Percentiles rank a stretch among this genome's conserved stretches.
Evolutionary conservation across 2,113 vertebrate species (phyloP).

Genomic region (Orcinus orca): DNA sequence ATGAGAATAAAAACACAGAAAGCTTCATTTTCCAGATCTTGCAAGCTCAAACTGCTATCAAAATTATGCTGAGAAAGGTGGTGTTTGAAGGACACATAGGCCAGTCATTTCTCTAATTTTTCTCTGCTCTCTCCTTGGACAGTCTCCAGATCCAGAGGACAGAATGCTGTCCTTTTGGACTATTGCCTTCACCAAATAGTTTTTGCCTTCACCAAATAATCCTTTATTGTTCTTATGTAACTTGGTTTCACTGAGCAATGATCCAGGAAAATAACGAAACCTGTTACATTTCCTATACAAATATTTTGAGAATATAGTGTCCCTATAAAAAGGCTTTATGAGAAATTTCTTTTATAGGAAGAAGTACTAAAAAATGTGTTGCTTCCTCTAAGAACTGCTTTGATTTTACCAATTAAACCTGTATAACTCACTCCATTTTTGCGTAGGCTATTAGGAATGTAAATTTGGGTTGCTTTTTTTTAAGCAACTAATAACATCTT

Average conservation of each 20-base stretch:
- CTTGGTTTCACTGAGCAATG: not conserved
- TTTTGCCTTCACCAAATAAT: not conserved
- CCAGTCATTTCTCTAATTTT: not conserved
- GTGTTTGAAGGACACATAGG: not conserved
- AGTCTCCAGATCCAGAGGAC: not conserved
- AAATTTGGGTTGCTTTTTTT: not conserved
- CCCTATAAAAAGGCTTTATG: not conserved
- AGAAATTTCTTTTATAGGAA: not conserved
- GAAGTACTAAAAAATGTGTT: not conserved
- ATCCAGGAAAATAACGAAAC: not conserved
- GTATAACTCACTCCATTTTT: not conserved
- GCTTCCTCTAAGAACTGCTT: not conserved
- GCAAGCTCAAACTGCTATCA: not conserved
- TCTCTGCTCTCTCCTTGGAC: not conserved
- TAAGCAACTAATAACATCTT: not conserved
- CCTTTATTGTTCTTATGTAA: not conserved
- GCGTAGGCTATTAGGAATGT: not conserved
- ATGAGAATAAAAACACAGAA: not conserved
- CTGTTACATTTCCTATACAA: not conserved
- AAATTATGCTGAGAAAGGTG: not conserved
- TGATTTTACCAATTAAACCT: not conserved
- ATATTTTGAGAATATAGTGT: not conserved
- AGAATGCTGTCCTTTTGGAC: not conserved
- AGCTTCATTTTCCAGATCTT: not conserved
- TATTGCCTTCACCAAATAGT: not conserved